These are phyloP conservation scores for Tetranychus truncatus DNA, from an alignment of 2,888 invertebrate genomes.

Conservation along the genomic window DNA sequence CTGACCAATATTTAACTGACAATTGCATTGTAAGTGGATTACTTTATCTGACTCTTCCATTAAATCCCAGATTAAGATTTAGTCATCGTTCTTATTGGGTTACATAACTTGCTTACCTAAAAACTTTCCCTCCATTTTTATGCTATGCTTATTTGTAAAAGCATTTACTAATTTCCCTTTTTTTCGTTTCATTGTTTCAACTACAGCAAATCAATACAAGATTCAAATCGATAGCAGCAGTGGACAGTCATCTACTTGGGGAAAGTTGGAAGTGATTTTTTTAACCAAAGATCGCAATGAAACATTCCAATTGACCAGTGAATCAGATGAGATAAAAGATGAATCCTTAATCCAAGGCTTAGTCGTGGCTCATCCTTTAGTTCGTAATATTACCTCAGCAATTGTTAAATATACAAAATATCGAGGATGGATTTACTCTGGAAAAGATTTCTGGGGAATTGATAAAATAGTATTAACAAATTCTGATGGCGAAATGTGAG, in stretches of 20 bases:
- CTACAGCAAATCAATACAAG: slow-evolving; percentile 45
- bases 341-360: slow-evolving; percentile 32
- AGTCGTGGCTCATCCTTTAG: slow-evolving; percentile 65
- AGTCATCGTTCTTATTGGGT: no score
- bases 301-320: slow-evolving; percentile 50
- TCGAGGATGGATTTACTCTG: slow-evolving; percentile 73
- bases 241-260: slow-evolving; percentile 52
- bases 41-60: no score
- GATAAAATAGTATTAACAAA: slow-evolving; percentile 65
- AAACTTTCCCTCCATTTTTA: no score
- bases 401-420: slow-evolving; percentile 68
- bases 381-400: slow-evolving; percentile 44
- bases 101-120: no score
- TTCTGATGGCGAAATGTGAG: slow-evolving; percentile 45
- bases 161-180: no score
- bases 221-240: slow-evolving; percentile 51
- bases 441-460: slow-evolving; percentile 55
- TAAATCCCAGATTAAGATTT: no score
- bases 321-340: slow-evolving; percentile 20
- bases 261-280: slow-evolving; percentile 51
- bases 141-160: no score
- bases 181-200: not conserved
- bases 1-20: no score
- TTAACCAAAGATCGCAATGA: slow-evolving; percentile 49
- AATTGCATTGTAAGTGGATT: no score